Evolutionary conservation across 2,888 invertebrate species (phyloP).

Genomic region (Glaucopsyche alexis): DNA sequence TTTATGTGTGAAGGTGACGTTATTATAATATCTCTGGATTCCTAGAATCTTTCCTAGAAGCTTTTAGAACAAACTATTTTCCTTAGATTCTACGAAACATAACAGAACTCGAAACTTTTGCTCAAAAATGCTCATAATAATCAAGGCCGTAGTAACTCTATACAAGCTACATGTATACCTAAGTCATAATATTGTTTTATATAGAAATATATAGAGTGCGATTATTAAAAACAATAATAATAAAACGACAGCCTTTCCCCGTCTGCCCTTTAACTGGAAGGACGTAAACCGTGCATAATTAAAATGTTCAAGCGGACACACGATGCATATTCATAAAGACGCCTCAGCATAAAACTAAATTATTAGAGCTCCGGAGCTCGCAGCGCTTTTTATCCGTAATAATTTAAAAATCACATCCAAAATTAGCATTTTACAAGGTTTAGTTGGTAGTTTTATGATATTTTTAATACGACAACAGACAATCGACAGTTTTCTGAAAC

Average conservation of each 20-base stretch:
- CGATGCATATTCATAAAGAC: constrained; percentile 65
- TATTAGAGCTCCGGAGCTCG: constrained; percentile 48
- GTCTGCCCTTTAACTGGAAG: constrained; percentile 50
- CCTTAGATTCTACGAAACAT: too few relatives aligned
- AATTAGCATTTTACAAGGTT: background rate
- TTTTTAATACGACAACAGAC: background rate
- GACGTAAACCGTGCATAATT: constrained; percentile 66
- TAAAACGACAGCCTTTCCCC: background rate
- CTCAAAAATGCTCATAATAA: too few relatives aligned
- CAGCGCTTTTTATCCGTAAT: constrained; percentile 39
- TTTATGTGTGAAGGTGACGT: too few relatives aligned
- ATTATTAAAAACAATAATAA: background rate
- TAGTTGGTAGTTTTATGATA: background rate
- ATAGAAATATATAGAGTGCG: too few relatives aligned
- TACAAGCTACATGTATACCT: too few relatives aligned
- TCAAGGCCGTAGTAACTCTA: too few relatives aligned
- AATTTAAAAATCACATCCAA: constrained; percentile 23
- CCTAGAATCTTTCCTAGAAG: too few relatives aligned
- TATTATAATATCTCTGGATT: too few relatives aligned
- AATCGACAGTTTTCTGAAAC: too few relatives aligned
- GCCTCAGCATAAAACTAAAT: constrained; percentile 58
- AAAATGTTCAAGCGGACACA: constrained; percentile 65
- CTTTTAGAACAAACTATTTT: too few relatives aligned
- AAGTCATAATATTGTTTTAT: too few relatives aligned
- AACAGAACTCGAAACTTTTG: too few relatives aligned